phyloP scores from a whole-genome alignment of 2,888 invertebrate species.

The Sinopyrophorus schimmeli region DNA sequence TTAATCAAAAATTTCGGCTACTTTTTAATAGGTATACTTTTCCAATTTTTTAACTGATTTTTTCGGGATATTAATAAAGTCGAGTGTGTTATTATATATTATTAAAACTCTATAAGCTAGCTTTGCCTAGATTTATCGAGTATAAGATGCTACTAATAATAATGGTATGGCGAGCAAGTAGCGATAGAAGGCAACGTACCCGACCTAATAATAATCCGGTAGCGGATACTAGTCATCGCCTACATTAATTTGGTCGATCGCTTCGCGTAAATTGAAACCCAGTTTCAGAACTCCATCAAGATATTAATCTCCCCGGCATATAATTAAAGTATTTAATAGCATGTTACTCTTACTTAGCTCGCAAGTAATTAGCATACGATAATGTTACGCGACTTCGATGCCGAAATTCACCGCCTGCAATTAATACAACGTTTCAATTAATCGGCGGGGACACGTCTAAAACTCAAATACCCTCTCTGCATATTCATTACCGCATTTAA shows the following conservation, averaged over 20 bases:
- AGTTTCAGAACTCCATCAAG: constrained; percentile 43
- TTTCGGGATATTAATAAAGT: constrained; percentile 2
- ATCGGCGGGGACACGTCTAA: constrained; percentile 21
- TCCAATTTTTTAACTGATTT: constrained; percentile 5
- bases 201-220: constrained; percentile 36
- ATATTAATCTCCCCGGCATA: constrained; percentile 45
- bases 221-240: constrained; percentile 41
- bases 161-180: constrained; percentile 17
- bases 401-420: constrained; percentile 34
- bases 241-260: constrained; percentile 40
- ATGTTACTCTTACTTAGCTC: constrained; percentile 44
- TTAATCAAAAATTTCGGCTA: no score
- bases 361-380: constrained; percentile 44
- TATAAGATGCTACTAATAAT: constrained; percentile 17
- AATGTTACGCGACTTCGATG: constrained; percentile 40
- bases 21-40: no score
- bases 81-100: neutral
- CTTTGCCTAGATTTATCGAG: constrained; percentile 13
- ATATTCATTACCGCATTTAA: constrained; percentile 20
- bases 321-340: constrained; percentile 47
- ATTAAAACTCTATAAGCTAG: constrained; percentile 6
- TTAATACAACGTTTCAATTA: constrained; percentile 32
- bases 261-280: constrained; percentile 42
- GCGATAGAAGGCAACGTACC: constrained; percentile 25
- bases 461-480: constrained; percentile 19